Evolutionary conservation across 2,797 vertebrate genomes (phyloP), one percentile per base, ranked within the genome.

Genomic region (Pipistrellus pygmaeus): DNA sequence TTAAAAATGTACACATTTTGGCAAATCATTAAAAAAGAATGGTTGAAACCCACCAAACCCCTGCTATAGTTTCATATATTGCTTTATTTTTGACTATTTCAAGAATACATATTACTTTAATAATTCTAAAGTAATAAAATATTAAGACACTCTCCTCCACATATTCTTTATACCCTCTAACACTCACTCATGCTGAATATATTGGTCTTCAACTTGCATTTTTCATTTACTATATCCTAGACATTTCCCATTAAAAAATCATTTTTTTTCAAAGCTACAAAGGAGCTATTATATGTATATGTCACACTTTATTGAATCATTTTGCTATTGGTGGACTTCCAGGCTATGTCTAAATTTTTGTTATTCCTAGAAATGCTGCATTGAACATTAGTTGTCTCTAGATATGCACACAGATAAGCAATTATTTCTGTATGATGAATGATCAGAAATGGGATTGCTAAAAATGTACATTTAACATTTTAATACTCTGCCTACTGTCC

Each of bases 101-200:
- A 93, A 48, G 73, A 75, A 77, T 94, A 60, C 32, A 4, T 60
- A 35, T 88, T 60, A 66, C 46, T 92, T 82, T 96, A 81, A 64
- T 75, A 89, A 64, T 75, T 78, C 23, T 76, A 86, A 86, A 84
- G 62, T 83, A 80, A 87, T 90, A 48, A 68, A 69, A 91, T 71
- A 90, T 72, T 84, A 57, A 90, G 75, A 27, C 11, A 53, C 12
- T 30, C 14, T 57, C 53, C 17, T 85, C 8, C 20, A 53, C 21
- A 44, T 72, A 78, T 77, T 55, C n/a, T 68, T 73, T 73, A 41
- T 71, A 95, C 9, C 23, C 20, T 86, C 25, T 6, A 64, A 21
- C 2, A n/a, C 25, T 83, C 8, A 86, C 48, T 69, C 46, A 41
- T 81, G 48, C 8, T 77, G 87, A 85, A 87, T 86, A 71, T 81